A percentile compares a stretch with the other conserved stretches of the same genome.
These are phyloP conservation scores for Bombus turneri DNA, from an alignment of 1,140 invertebrate species.

Conservation along the genomic window DNA sequence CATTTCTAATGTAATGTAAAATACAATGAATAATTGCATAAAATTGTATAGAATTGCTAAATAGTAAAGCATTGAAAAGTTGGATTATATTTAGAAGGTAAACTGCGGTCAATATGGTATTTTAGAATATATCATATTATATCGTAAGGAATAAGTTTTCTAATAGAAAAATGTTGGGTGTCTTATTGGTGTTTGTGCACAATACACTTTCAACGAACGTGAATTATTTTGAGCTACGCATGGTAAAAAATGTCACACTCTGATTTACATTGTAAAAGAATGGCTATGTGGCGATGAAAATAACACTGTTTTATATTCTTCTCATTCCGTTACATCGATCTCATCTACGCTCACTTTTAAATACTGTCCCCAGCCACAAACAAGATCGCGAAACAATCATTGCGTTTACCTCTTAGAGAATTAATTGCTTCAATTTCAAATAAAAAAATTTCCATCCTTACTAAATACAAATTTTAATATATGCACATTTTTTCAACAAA, in stretches of 20 bases:
- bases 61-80: background rate
- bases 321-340: conserved; percentile 3
- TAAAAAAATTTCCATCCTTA: background rate
- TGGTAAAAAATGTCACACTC: background rate
- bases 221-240: background rate
- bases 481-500: background rate
- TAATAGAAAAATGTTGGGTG: background rate
- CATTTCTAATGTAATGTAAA: too few relatives aligned
- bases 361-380: background rate
- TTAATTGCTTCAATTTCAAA: background rate
- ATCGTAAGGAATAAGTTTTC: background rate
- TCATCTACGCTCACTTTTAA: conserved; percentile 28
- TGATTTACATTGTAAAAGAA: conserved; percentile 19
- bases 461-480: too few relatives aligned
- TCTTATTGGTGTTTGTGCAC: background rate
- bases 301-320: conserved; percentile 25
- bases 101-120: too few relatives aligned
- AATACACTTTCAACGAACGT: background rate
- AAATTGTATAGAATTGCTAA: background rate
- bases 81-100: background rate
- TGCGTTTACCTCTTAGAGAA: too few relatives aligned
- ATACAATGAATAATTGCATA: background rate
- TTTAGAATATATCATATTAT: background rate
- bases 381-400: background rate
- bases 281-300: conserved; percentile 12